These are phyloP conservation scores for Buphagus erythrorhynchus DNA, from an alignment of 2,797 vertebrate genomes.

Conservation along the genomic window DNA sequence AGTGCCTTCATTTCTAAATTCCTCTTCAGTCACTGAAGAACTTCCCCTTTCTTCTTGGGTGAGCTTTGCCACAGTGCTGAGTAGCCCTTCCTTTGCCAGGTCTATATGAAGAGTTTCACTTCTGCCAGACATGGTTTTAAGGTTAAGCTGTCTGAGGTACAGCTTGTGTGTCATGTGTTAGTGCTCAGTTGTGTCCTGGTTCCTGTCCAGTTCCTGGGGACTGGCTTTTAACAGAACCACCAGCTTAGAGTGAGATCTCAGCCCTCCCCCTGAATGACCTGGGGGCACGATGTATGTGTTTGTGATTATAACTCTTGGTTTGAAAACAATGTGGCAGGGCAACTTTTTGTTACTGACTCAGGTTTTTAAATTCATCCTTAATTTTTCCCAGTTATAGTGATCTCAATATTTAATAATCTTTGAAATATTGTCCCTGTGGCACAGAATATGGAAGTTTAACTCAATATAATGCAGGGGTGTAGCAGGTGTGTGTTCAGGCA, in stretches of 20 bases:
- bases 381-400: not conserved
- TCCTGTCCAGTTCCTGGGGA: not conserved
- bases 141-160: not conserved
- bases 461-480: not conserved
- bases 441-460: not conserved
- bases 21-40: not conserved
- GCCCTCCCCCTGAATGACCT: not conserved
- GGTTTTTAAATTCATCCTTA: not conserved
- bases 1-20: not conserved
- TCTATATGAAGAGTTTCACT: not conserved
- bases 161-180: not conserved
- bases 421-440: not conserved
- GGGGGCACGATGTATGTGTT: fast-evolving
- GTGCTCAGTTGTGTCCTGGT: not conserved
- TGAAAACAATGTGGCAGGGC: not conserved
- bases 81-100: not conserved
- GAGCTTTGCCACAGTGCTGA: not conserved
- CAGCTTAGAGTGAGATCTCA: not conserved
- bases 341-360: not conserved
- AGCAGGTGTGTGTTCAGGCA: not conserved
- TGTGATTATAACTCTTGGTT: not conserved
- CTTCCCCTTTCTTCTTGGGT: not conserved
- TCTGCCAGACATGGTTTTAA: not conserved
- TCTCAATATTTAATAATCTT: not conserved
- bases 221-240: not conserved